A percentile compares a stretch with the other conserved stretches of the same genome.
These are phyloP conservation scores for Andrena trimmerana DNA, from an alignment of 2,888 invertebrate species.

Conservation along the genomic window DNA sequence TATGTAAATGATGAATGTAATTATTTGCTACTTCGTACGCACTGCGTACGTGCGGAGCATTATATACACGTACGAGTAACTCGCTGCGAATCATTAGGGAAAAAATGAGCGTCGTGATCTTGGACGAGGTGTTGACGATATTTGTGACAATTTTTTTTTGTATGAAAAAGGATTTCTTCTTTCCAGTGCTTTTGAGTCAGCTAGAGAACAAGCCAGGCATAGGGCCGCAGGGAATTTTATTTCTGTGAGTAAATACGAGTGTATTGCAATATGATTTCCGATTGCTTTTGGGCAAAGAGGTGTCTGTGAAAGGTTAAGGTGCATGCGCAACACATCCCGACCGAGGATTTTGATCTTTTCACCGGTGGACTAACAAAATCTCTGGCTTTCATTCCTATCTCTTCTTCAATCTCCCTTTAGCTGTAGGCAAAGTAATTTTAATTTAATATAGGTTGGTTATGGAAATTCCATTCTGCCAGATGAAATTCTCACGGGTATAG, in stretches of 20 bases:
- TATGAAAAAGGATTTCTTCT: conserved; percentile 67
- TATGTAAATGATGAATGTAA: conserved; percentile 12
- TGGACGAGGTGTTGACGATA: neutral
- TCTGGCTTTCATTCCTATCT: conserved; percentile 8
- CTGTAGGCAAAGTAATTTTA: neutral
- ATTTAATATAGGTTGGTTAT: neutral
- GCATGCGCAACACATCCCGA: conserved; percentile 65
- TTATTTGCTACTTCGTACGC: neutral
- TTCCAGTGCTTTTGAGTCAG: conserved; percentile 80
- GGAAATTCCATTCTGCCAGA: neutral
- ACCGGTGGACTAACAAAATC: conserved; percentile 42
- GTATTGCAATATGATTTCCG: conserved; percentile 13
- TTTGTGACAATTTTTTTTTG: conserved; percentile 9
- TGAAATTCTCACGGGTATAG: neutral
- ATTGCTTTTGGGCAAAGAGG: conserved; percentile 26
- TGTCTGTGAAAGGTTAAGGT: conserved; percentile 57
- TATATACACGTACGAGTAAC: neutral
- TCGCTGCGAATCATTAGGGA: neutral
- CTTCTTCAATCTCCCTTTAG: neutral
- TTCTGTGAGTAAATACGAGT: conserved; percentile 80
- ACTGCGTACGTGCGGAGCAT: neutral
- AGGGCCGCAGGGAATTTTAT: conserved; percentile 77
- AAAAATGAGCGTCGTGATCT: conserved; percentile 4
- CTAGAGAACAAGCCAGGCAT: conserved; percentile 74
- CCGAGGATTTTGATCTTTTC: conserved; percentile 5